phyloP scores from a whole-genome alignment of 1,140 invertebrate species.

The Pseudoatta argentina region DNA sequence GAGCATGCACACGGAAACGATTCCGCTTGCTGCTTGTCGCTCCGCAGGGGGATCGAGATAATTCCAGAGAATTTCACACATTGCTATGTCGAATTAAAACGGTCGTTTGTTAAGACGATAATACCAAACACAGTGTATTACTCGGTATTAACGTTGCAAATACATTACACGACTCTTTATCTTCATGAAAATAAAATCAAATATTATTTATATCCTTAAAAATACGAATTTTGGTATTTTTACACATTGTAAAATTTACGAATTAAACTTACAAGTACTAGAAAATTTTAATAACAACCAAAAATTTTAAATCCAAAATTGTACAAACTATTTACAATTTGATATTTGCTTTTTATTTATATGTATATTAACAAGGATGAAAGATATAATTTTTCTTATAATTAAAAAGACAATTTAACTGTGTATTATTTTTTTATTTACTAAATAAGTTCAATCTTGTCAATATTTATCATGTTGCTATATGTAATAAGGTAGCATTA shows the following conservation, averaged over 20 bases:
- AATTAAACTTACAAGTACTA: neutral
- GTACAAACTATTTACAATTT: neutral
- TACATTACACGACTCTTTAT: neutral
- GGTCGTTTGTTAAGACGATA: conserved; percentile 45
- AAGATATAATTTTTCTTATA: neutral
- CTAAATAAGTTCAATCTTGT: neutral
- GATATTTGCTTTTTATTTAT: neutral
- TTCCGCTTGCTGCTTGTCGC: conserved; percentile 61
- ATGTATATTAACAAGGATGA: neutral
- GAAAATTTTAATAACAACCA: neutral
- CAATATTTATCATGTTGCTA: neutral
- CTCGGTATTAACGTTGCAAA: neutral
- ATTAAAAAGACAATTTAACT: conserved; percentile 3
- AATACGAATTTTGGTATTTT: neutral
- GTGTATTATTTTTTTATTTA: neutral
- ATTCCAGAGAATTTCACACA: conserved; percentile 69
- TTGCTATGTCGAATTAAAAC: conserved; percentile 66
- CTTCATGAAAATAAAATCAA: neutral
- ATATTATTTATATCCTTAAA: neutral
- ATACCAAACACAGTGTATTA: conserved; percentile 6
- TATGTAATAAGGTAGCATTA: too few species aligned
- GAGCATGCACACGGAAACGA: conserved; percentile 66
- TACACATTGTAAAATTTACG: neutral
- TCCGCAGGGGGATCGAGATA: conserved; percentile 64
- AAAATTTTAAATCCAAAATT: neutral